Evolutionary conservation across 2,113 vertebrate genomes (phyloP), one percentile per base, ranked within the genome.

Genomic region (Circaetus cinerascens): DNA sequence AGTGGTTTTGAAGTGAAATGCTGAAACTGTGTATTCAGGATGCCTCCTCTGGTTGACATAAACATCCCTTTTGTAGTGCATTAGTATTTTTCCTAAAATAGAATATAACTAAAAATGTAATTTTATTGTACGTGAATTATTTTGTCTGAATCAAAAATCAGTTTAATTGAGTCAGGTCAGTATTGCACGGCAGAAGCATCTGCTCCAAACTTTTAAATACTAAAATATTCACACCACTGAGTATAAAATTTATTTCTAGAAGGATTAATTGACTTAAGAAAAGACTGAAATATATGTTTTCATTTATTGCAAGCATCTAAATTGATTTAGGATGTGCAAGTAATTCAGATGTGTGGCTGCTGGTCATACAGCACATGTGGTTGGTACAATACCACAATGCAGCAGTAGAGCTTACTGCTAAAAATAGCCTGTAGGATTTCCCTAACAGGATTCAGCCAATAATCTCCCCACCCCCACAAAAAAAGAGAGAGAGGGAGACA

Each of bases 341-440:
- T 63, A 91, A 91, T 91, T 97, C 94, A 97, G 63, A 96, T 96
- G 73, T 95, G 87, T 84, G 91, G 82, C 91, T 97, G 97, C 63
- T 95, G 88, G 59, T 96, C 90, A 81, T 90, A 72, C 18, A 96
- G 89, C 88, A 97, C 90, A 79, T 95, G 95, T 97, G 96, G 87
- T 92, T 92, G 40, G 51, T 93, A 90, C 55, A 74, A 78, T 85
- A 96, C 75, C 90, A 97, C 81, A 96, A 85, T 89, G 85, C 48
- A 92, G 93, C 89, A 97, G 76, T 13, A 92, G 79, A 95, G 75
- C 30, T 95, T 56, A 79, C 60, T 90, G 88, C 97, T 97, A 97
- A 97, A 98, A 97, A 97, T 98, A 97, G 95, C 86, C 94, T 45
- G 22, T 93, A 97, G 97, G 95, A 97, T 97, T 97, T 97, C 97